These are phyloP conservation scores for Chrysina gloriosa DNA, from an alignment of 2,888 invertebrate genomes.

Conservation along the genomic window DNA sequence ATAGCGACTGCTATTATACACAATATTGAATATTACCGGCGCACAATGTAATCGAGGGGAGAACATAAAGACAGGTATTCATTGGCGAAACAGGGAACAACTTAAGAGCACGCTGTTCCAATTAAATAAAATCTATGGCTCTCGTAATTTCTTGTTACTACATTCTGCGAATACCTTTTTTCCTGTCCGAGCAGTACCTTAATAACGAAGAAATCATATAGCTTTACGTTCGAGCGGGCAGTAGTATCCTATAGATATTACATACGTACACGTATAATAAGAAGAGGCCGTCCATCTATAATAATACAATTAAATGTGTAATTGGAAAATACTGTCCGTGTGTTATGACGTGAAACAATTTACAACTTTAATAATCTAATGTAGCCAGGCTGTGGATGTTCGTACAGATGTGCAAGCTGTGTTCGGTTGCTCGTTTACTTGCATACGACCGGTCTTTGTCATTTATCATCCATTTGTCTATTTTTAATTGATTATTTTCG, in stretches of 20 bases:
- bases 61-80: conserved; percentile 47
- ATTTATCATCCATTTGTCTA: conserved; percentile 39
- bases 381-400: background rate
- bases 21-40: conserved; percentile 62
- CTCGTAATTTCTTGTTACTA: conserved; percentile 53
- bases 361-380: conserved; percentile 25
- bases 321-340: conserved; percentile 40
- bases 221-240: background rate
- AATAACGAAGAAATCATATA: conserved; percentile 27
- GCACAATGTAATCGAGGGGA: background rate
- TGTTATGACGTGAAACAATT: conserved; percentile 29
- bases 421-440: conserved; percentile 1
- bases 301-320: conserved; percentile 43
- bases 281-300: conserved; percentile 26
- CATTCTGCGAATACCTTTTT: conserved; percentile 36
- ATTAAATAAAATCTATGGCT: conserved; percentile 62
- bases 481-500: conserved; percentile 41
- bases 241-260: background rate
- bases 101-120: conserved; percentile 61
- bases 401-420: conserved; percentile 17
- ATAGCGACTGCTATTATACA: conserved; percentile 62
- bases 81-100: conserved; percentile 58
- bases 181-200: background rate
- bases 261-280: conserved; percentile 6
- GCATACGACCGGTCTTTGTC: background rate